Percentiles rank a stretch among this genome's conserved stretches.
Conservation (phyloP, 1,140 invertebrate species). For the Drosophila saltans region DNA sequence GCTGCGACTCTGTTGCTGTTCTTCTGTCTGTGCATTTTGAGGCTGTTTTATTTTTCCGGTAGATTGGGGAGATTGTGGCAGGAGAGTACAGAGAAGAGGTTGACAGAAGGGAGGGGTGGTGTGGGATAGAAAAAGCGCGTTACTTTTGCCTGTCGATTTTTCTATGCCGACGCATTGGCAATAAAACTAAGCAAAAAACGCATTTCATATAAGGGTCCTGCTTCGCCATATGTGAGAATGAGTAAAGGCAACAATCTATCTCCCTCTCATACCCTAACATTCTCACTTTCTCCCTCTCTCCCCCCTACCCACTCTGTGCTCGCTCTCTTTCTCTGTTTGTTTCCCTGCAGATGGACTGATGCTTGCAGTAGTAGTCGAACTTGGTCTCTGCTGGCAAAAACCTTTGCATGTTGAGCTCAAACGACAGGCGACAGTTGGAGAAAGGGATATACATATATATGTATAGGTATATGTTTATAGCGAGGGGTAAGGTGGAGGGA, state of each 20-base stretch:
- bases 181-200: constrained; percentile 79
- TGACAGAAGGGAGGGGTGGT: constrained; percentile 12
- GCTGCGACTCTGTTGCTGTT: constrained; percentile 42
- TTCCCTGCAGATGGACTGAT: constrained; percentile 55
- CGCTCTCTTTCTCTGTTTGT: constrained; percentile 40
- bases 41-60: constrained; percentile 48
- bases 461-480: not conserved
- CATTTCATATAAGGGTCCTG: constrained; percentile 70
- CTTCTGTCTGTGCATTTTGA: constrained; percentile 67
- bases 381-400: constrained; percentile 35
- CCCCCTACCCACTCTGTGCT: not conserved
- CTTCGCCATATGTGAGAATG: constrained; percentile 48
- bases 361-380: constrained; percentile 32
- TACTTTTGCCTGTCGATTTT: constrained; percentile 60
- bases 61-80: not conserved
- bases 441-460: not conserved
- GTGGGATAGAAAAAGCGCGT: constrained; percentile 5
- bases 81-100: not conserved
- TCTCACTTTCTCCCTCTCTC: too few species aligned
- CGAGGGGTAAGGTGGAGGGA: not conserved
- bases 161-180: constrained; percentile 69
- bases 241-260: constrained; percentile 31
- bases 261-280: not conserved
- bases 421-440: not conserved
- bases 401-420: constrained; percentile 24